phyloP scores from a whole-genome alignment of 2,797 vertebrate genomes.

The Macropus fuliginosus region DNA sequence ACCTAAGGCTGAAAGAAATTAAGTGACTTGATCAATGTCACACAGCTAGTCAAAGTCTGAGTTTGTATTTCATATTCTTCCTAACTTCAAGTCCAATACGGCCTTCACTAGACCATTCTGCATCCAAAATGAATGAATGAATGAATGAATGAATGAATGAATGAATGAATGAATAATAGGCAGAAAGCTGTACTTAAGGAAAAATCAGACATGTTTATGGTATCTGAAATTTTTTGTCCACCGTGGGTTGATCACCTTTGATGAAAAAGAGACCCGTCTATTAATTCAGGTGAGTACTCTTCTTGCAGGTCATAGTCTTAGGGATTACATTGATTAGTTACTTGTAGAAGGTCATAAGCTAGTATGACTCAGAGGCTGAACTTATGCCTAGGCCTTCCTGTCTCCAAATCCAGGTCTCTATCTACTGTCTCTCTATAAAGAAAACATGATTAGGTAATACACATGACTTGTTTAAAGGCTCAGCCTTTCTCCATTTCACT shows the following conservation, averaged over 20 bases:
- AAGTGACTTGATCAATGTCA: background rate
- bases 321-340: background rate
- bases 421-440: background rate
- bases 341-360: background rate
- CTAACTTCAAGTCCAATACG: background rate
- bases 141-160: background rate
- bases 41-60: background rate
- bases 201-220: conserved; percentile 10
- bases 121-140: background rate
- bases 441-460: background rate
- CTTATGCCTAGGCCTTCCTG: background rate
- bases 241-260: conserved; percentile 26
- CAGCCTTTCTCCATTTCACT: no score
- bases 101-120: background rate
- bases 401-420: background rate
- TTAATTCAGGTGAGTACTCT: background rate
- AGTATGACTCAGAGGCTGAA: background rate
- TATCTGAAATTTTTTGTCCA: conserved; percentile 27
- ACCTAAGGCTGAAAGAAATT: background rate
- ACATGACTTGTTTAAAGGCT: background rate
- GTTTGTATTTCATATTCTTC: background rate
- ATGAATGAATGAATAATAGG: background rate
- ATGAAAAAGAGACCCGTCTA: background rate
- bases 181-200: background rate
- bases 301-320: background rate